Evolutionary conservation across 2,113 vertebrate genomes (phyloP), one percentile per base, ranked within the genome.

Genomic region (Machaerirhynchus nigripectus): DNA sequence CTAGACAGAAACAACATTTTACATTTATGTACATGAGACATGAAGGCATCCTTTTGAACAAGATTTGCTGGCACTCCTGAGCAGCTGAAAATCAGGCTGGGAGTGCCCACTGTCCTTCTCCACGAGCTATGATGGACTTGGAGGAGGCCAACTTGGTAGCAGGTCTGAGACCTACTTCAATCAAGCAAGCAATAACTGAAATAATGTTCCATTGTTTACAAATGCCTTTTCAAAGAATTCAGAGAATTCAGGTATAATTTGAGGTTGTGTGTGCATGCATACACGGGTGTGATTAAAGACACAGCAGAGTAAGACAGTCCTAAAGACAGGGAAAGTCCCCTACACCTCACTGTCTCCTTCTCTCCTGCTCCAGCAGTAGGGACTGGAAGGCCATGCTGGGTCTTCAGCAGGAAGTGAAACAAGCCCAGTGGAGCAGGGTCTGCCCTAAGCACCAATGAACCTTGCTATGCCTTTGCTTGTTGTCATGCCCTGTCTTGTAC

Each of bases 271-370:
- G 22, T 24, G 6, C 60, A 15, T 10, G 3, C 37, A 40, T 4
- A 28, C 9, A 2, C 5, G 6, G 8, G 6, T n/a, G 11, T 35
- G 40, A 76, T 46, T 23, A 65, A 44, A 82, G 39, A 23, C 46
- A 76, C 9, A 50, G 47, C 18, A 77, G 46, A 80, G 23, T 15
- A 31, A 60, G 26, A 50, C 19, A 57, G 21, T 10, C 8, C 11
- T 78, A 78, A 71, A 68, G 2, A 40, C 13, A 10, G 4, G 10
- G 11, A 60, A 76, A 42, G 4, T 16, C 1, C 1, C 3, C 33
- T 20, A 31, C 0, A 0, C 9, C 12, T 70, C 2, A 0, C 16
- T 64, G 4, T 47, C 10, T 21, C 6, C 46, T 67, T 31, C 61
- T 50, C 20, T 84, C 39, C 23, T 70, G 27, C 44, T 75, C 30